Evolutionary conservation across 2,797 vertebrate genomes (phyloP).

Genomic region (Rhodeus uyekii): DNA sequence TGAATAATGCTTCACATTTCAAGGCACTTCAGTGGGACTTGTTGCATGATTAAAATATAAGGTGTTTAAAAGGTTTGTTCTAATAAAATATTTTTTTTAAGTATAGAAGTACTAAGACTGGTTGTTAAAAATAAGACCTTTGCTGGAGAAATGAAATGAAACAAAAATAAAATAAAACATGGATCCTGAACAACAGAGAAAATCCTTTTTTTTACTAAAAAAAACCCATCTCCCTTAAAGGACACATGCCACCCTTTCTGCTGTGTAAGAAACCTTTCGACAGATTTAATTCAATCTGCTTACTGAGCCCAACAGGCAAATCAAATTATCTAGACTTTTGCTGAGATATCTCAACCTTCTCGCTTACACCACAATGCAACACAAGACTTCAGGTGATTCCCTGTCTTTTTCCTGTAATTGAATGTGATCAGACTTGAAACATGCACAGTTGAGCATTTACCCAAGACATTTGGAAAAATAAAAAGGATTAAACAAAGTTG

Average conservation of each 20-base stretch:
- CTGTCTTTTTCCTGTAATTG: not conserved
- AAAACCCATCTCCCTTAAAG: slow-evolving; percentile 26
- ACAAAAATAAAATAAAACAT: not conserved
- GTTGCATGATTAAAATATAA: too few relatives aligned
- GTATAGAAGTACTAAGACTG: too few relatives aligned
- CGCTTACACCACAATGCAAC: slow-evolving; percentile 10
- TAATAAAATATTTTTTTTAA: too few relatives aligned
- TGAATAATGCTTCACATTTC: too few relatives aligned
- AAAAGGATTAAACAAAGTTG: slow-evolving; percentile 46
- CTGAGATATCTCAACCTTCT: slow-evolving; percentile 25
- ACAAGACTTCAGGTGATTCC: not conserved
- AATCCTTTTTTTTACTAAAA: not conserved
- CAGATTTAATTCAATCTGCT: slow-evolving; percentile 27
- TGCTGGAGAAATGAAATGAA: too few relatives aligned
- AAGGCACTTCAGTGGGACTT: too few relatives aligned
- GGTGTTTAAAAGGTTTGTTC: too few relatives aligned
- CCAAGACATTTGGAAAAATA: slow-evolving; percentile 28
- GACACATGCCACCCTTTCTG: slow-evolving; percentile 20
- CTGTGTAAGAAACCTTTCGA: slow-evolving; percentile 35
- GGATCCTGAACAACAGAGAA: too few relatives aligned
- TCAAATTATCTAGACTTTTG: slow-evolving; percentile 42
- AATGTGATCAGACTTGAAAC: slow-evolving; percentile 40
- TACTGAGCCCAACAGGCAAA: slow-evolving; percentile 41
- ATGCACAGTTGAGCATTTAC: slow-evolving; percentile 30
- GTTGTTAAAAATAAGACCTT: too few relatives aligned